Evolutionary conservation across 1,140 invertebrate genomes (phyloP), one percentile per base, ranked within the genome.

Genomic region (Eufriesea mexicana): DNA sequence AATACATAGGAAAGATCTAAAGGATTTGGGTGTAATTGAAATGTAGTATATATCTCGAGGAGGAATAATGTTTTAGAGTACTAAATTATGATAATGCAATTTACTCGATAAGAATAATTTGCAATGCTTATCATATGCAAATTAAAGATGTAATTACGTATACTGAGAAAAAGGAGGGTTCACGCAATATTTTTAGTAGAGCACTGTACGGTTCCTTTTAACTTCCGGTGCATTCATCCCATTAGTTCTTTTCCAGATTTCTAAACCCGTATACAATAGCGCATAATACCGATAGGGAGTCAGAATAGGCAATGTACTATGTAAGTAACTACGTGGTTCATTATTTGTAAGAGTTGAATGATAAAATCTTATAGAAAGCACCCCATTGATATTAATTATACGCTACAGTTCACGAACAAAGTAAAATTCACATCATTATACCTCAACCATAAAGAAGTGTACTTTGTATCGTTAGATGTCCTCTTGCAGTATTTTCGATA

Each of bases 321-420:
- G 45, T 35, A 64, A 35, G 25, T 25, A 42, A 62, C 59, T 25
- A 28, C 14, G n/a, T 77, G n/a, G 16, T 66, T 77, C 35, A 28
- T 66, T 66, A 66, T 76, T 66, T 76, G 23, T 67, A 23, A 9
- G 10, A 77, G 14, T 67, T 54, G 28, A 67, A 45, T 10, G 61
- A 77, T 35, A 28, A 76, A n/a, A 77, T 77, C 61, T 66, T 42
- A 51, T 49, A 55, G 49, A 67, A 55, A 51, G 61, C 61, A 35
- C 66, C 35, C 47, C 23, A 66, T 42, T 66, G 61, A 42, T 77
- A 66, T 55, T 55, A 77, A 67, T 55, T 67, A 45, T 9, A 45
- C 6, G 8, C 23, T 54, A 42, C 28, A 5, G 25, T 35, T 51
- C 28, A 51, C 10, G 20, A 51, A 45, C 23, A 45, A 55, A 20